These are phyloP conservation scores for Montipora cactus DNA, from an alignment of 64 coral and sea anemone species.

Conservation along the genomic window DNA sequence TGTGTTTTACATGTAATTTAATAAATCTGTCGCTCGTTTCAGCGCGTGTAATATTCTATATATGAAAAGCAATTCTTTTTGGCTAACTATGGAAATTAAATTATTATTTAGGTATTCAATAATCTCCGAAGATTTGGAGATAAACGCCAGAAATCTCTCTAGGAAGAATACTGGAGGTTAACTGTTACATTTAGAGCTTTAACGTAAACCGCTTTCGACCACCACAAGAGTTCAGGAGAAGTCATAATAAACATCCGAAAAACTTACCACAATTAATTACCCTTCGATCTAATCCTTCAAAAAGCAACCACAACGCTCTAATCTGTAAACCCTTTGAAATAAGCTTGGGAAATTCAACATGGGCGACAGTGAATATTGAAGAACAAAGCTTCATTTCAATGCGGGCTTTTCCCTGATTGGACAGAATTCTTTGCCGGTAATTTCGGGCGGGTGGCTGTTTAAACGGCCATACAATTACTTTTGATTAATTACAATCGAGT, in stretches of 20 bases:
- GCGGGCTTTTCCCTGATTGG: conserved; percentile 56
- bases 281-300: neutral
- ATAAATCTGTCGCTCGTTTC: neutral
- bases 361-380: neutral
- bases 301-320: neutral
- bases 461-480: neutral
- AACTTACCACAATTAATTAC: neutral
- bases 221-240: neutral
- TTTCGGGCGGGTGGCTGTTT: neutral
- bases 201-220: too few species aligned
- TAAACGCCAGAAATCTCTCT: neutral
- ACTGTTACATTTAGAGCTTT: too few species aligned
- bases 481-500: neutral
- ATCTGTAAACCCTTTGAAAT: neutral
- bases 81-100: neutral
- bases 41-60: neutral
- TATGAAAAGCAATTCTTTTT: neutral
- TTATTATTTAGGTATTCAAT: neutral
- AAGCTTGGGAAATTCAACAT: conserved; percentile 17
- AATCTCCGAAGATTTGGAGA: too few species aligned
- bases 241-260: neutral
- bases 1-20: too few species aligned
- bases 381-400: conserved; percentile 2
- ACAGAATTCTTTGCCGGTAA: neutral
- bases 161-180: neutral